Conservation (phyloP, 2,797 vertebrate species). For the Buphagus erythrorhynchus region DNA sequence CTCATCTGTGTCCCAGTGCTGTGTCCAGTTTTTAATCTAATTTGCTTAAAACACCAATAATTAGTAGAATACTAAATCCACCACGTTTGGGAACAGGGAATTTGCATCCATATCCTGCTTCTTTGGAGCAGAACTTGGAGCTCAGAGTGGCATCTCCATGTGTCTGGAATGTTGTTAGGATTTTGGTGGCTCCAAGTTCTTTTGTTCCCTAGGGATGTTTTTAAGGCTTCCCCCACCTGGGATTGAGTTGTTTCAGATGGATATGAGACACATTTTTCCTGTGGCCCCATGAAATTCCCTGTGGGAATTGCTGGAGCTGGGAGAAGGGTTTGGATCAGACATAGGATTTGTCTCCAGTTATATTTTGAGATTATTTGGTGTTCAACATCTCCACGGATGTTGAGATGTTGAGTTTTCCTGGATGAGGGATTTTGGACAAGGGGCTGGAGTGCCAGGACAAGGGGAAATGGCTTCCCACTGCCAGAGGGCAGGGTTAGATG, state of each 20-base stretch:
- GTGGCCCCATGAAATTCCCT: rapidly evolving
- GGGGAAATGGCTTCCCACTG: not conserved
- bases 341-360: not conserved
- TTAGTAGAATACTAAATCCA: rapidly evolving
- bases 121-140: not conserved
- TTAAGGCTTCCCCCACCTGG: rapidly evolving
- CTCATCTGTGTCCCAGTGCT: not conserved
- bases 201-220: rapidly evolving
- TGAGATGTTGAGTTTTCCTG: not conserved
- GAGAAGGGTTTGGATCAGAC: rapidly evolving
- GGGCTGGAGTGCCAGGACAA: not conserved
- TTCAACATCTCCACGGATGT: rapidly evolving
- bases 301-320: not conserved
- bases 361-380: not conserved
- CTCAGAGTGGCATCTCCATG: rapidly evolving
- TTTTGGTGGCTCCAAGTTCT: not conserved
- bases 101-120: not conserved
- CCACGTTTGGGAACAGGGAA: not conserved
- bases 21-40: not conserved
- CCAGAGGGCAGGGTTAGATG: not conserved
- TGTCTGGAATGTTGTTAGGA: rapidly evolving
- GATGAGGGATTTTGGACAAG: not conserved
- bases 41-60: not conserved
- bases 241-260: not conserved
- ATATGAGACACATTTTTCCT: rapidly evolving